These are phyloP conservation scores for Zophobas morio DNA, from an alignment of 1,140 invertebrate species.

Conservation along the genomic window DNA sequence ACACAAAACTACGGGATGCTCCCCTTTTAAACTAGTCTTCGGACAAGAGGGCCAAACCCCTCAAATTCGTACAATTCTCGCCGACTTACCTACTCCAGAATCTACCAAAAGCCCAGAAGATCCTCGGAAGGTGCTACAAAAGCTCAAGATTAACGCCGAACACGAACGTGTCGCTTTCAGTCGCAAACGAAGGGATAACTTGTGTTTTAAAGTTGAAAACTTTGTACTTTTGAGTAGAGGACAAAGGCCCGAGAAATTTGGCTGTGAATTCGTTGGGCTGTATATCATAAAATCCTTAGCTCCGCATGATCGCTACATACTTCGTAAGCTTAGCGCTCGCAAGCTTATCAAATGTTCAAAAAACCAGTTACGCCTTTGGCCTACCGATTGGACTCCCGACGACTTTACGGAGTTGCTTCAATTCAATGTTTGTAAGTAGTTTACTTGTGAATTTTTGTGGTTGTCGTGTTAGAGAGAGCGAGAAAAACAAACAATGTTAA, in stretches of 20 bases:
- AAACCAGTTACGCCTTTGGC: conserved; percentile 19
- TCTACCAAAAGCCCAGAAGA: background rate
- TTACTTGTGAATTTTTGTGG: background rate
- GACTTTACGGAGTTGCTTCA: background rate
- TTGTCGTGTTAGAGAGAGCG: background rate
- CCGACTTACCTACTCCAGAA: conserved; percentile 33
- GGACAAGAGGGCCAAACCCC: conserved; percentile 48
- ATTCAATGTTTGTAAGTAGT: background rate
- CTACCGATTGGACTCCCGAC: background rate
- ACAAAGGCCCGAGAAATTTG: conserved; percentile 44
- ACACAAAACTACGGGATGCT: background rate
- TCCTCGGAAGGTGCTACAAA: background rate
- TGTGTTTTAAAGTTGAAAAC: background rate
- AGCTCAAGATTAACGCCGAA: background rate
- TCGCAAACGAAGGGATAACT: conserved; percentile 5
- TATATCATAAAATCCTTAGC: conserved; percentile 36
- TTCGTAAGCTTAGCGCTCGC: background rate
- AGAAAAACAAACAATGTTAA: too few species aligned
- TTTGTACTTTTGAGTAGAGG: conserved; percentile 27
- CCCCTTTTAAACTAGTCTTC: background rate
- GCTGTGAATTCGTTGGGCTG: conserved; percentile 21
- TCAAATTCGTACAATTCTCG: conserved; percentile 32
- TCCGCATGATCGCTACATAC: background rate
- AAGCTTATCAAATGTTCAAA: conserved; percentile 2
- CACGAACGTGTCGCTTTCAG: background rate